These are phyloP conservation scores for Marisa cornuarietis DNA, from an alignment of 1,140 invertebrate genomes.

Conservation along the genomic window DNA sequence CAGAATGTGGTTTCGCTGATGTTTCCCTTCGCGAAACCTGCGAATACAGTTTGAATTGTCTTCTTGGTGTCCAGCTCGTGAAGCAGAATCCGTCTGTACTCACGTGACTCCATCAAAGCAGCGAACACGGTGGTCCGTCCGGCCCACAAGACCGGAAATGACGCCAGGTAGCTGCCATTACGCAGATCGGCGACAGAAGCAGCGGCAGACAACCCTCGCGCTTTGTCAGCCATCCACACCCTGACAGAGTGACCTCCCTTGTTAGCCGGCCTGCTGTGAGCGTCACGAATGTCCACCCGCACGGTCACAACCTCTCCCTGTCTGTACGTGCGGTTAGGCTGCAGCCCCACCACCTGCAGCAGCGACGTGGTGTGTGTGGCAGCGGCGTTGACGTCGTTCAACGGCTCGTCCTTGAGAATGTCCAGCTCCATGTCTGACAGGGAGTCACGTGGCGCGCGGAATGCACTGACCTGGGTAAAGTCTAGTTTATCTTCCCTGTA, in stretches of 20 bases:
- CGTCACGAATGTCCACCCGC: conserved; percentile 10
- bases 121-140: conserved; percentile 25
- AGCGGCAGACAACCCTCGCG: conserved; percentile 9
- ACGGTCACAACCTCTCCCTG: conserved; percentile 8
- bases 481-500: too few species aligned
- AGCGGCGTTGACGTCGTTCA: background rate
- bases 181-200: conserved; percentile 29
- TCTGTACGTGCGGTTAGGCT: background rate
- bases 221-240: conserved; percentile 23
- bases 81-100: conserved; percentile 7
- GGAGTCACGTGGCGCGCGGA: background rate
- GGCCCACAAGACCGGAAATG: conserved; percentile 27
- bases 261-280: background rate
- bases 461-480: background rate
- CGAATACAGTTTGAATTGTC: background rate
- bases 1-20: conserved; percentile 25
- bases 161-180: conserved; percentile 37
- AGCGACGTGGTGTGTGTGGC: background rate
- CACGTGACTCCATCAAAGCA: conserved; percentile 22
- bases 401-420: background rate
- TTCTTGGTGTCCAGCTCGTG: background rate
- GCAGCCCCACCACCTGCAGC: background rate
- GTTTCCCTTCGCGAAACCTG: background rate
- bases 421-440: background rate
- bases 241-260: conserved; percentile 26